Evolutionary conservation across 2,888 invertebrate genomes (phyloP), one percentile per base, ranked within the genome.

Genomic region (Ptychoptera contaminata): DNA sequence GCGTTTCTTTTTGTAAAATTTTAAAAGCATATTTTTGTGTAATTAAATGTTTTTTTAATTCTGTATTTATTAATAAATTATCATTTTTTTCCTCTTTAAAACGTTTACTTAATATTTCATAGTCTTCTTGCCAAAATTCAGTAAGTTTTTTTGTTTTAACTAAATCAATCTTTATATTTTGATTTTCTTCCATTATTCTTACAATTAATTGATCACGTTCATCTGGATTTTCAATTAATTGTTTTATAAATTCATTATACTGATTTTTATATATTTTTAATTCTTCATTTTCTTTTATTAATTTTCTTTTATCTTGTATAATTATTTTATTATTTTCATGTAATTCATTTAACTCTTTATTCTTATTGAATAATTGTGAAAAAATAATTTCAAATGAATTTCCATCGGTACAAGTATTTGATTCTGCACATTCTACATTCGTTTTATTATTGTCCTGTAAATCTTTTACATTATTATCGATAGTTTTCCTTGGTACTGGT

Each of bases 91-190:
- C 53, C 1, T 50, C 48, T 42, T 59, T 61, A 1, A 48, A 38
- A 10, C 54, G 52, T 1, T 50, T 54, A 3, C 62, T 47, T 37
- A 54, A 46, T 23, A 55, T 45, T 45, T 66, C 63, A 36, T 58
- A 63, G 15, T 65, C 65, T 40, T 55, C 53, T 12, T 57, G 57
- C 48, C 65, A 55, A 40, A 56, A 63, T 4, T 51, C 52, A 42
- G 56, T 62, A 37, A 58, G 55, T 29, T 54, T 58, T 15, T 44
- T 47, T 5, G 23, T 5, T 23, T 23, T 3, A 23, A 5, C 23
- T 3, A 23, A 5, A 44, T 57, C 53, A 31, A 51, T 49, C 5
- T 51, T 53, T 23, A 61, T 43, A 37, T 58, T 50, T n/a, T 53
- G 46, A 46, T 64, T 58, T n/a, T 57, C 34, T 0, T 42, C 35